A percentile compares a stretch with the other conserved stretches of the same genome.
These are phyloP conservation scores for Synanthedon tipuliformis DNA, from an alignment of 2,888 invertebrate genomes.

Conservation along the genomic window DNA sequence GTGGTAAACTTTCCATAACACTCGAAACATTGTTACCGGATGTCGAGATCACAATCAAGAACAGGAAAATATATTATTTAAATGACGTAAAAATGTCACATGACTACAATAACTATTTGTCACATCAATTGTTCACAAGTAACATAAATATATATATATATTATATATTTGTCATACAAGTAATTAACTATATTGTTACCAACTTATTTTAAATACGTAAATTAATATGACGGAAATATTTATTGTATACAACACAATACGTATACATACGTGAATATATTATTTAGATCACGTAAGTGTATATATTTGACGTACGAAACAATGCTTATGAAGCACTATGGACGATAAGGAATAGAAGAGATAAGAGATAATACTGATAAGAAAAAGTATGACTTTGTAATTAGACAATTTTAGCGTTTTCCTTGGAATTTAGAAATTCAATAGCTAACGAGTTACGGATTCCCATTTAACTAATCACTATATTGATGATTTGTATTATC, in stretches of 20 bases:
- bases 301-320: background rate
- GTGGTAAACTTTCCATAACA: background rate
- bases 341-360: background rate
- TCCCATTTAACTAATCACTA: too few relatives aligned
- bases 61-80: slow-evolving; percentile 18
- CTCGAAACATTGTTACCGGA: slow-evolving; percentile 3
- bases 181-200: too few relatives aligned
- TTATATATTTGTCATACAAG: too few relatives aligned
- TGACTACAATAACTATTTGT: slow-evolving; percentile 17
- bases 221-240: slow-evolving; percentile 6
- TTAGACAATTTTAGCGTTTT: too few relatives aligned
- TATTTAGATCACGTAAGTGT: background rate
- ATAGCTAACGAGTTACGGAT: too few relatives aligned
- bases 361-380: too few relatives aligned
- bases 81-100: slow-evolving; percentile 14
- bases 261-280: background rate
- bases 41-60: slow-evolving; percentile 24
- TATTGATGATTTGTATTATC: too few relatives aligned
- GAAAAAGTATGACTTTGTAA: too few relatives aligned
- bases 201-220: background rate
- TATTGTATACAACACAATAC: slow-evolving; percentile 5
- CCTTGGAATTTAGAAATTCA: too few relatives aligned
- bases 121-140: background rate
- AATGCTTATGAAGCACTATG: background rate
- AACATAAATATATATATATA: background rate